phyloP scores from a whole-genome alignment of 2,797 vertebrate species.

The Sebastes flavidus region DNA sequence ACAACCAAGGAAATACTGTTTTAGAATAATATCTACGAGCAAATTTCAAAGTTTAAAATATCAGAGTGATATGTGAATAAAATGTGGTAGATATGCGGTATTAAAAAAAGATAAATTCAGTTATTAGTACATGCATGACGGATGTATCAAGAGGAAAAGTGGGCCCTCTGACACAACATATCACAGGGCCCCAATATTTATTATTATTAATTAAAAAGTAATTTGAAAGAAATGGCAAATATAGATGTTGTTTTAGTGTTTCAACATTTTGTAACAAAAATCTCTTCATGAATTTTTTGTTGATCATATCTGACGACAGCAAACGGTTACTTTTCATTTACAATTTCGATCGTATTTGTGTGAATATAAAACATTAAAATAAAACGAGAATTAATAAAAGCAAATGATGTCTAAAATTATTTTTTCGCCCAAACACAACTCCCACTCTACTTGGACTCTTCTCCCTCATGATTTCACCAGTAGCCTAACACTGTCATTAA shows the following conservation, averaged over 20 bases:
- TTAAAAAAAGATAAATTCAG: not conserved
- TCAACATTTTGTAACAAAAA: not conserved
- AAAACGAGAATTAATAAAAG: not conserved
- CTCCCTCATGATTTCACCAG: slow-evolving; percentile 46
- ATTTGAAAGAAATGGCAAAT: not conserved
- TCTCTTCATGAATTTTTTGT: not conserved
- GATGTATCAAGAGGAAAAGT: too few relatives aligned
- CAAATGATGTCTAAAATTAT: not conserved
- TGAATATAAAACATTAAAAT: not conserved
- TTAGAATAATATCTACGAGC: not conserved
- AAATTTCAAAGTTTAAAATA: not conserved
- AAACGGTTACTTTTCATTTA: not conserved
- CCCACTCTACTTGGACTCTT: slow-evolving; percentile 28
- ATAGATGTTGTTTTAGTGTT: not conserved
- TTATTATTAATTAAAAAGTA: not conserved
- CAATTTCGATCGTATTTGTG: not conserved
- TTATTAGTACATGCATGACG: not conserved
- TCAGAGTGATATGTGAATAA: not conserved
- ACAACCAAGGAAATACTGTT: not conserved
- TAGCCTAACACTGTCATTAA: slow-evolving; percentile 54
- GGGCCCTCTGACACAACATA: not conserved
- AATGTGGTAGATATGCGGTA: not conserved
- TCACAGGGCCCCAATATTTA: not conserved
- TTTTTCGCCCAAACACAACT: slow-evolving; percentile 2
- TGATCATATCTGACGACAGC: not conserved